These are phyloP conservation scores for Endotricha flammealis DNA, from an alignment of 2,888 invertebrate genomes.

Conservation along the genomic window DNA sequence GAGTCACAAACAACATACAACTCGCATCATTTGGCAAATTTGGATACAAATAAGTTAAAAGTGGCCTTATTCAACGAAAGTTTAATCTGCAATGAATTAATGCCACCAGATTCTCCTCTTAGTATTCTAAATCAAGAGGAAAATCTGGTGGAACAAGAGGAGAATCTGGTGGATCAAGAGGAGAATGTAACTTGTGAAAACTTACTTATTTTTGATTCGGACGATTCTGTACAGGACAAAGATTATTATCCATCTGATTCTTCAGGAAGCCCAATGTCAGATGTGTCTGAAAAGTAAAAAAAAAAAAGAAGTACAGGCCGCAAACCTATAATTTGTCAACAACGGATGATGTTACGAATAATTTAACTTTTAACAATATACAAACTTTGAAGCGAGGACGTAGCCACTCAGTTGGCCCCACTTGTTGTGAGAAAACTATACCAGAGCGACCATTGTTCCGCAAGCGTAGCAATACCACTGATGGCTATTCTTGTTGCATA, in stretches of 20 bases:
- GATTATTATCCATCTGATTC: conserved; percentile 1
- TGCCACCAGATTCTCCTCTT: too few relatives aligned
- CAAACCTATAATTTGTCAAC: background rate
- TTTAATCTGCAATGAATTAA: too few relatives aligned
- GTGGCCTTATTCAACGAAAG: too few relatives aligned
- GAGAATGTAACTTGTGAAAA: too few relatives aligned
- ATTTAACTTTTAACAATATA: background rate
- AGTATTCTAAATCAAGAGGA: too few relatives aligned
- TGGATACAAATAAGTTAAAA: too few relatives aligned
- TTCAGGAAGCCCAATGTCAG: background rate
- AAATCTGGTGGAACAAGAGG: too few relatives aligned
- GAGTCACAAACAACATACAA: too few relatives aligned
- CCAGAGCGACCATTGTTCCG: background rate
- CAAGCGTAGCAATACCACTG: conserved; percentile 1
- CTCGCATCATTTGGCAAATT: too few relatives aligned
- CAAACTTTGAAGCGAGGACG: background rate
- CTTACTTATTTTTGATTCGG: background rate
- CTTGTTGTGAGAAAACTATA: background rate
- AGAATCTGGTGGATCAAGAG: too few relatives aligned
- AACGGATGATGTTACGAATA: background rate
- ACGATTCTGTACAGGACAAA: conserved; percentile 1
- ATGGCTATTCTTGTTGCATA: conserved; percentile 1
- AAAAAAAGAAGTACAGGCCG: background rate
- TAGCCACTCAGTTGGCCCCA: background rate
- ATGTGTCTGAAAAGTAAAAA: background rate